These are phyloP conservation scores for Caiman crocodilus DNA, from an alignment of 2,797 vertebrate species.

Conservation along the genomic window DNA sequence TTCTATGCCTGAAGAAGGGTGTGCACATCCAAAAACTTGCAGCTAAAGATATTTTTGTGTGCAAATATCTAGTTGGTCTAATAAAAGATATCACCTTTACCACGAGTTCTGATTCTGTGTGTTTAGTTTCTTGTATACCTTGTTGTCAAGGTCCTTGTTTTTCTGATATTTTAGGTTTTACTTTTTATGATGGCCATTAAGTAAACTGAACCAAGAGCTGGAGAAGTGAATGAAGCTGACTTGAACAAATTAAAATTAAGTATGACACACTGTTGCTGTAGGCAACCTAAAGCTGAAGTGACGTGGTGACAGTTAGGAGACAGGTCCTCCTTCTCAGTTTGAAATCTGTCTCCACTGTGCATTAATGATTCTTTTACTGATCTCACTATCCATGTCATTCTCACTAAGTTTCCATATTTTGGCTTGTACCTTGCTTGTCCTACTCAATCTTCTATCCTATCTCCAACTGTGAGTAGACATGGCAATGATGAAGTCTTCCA, in stretches of 20 bases:
- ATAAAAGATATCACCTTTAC: no score
- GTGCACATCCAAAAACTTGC: no score
- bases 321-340: not conserved
- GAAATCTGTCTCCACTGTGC: not conserved
- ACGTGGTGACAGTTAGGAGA: not conserved
- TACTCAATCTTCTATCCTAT: no score
- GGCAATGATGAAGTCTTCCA: not conserved
- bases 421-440: not conserved
- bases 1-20: no score
- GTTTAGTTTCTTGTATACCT: not conserved
- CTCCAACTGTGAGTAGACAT: not conserved
- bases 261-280: not conserved
- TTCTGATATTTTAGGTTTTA: constrained; percentile 13
- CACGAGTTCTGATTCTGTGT: not conserved
- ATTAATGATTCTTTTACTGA: not conserved
- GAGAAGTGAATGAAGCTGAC: constrained; percentile 43
- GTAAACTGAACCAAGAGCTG: constrained; percentile 7
- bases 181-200: not conserved
- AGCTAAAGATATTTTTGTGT: no score
- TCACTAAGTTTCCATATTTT: not conserved
- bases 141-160: constrained; percentile 10
- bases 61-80: no score
- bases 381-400: not conserved
- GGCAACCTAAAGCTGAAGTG: not conserved
- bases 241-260: constrained; percentile 22